Percentiles rank a stretch among this genome's conserved stretches.
These are phyloP conservation scores for Cryptus armator DNA, from an alignment of 2,888 invertebrate species.

Conservation along the genomic window DNA sequence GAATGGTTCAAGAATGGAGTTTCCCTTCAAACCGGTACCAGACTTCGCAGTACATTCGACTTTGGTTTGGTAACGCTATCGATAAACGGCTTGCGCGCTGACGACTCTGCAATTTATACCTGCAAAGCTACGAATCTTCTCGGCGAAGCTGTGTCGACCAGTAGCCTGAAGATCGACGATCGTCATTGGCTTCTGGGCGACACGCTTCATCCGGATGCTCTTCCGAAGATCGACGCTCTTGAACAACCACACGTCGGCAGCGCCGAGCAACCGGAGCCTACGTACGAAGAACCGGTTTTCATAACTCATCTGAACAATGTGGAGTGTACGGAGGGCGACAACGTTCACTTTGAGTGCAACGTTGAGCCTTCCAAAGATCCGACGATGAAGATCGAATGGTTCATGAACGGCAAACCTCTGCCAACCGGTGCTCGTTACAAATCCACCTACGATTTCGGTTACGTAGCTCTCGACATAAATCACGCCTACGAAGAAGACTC, in stretches of 20 bases:
- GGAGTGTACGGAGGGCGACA: slow-evolving; percentile 94
- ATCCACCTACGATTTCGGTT: slow-evolving; percentile 98
- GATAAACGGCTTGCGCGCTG: slow-evolving; percentile 93
- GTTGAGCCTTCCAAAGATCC: slow-evolving; percentile 97
- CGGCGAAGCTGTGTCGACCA: slow-evolving; percentile 97
- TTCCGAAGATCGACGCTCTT: slow-evolving; percentile 93
- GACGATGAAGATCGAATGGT: slow-evolving; percentile 97
- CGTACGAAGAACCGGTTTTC: slow-evolving; percentile 94
- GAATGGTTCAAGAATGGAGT: slow-evolving; percentile 98
- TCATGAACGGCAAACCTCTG: slow-evolving; percentile 95
- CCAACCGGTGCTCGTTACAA: slow-evolving; percentile 96
- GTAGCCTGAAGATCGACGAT: slow-evolving; percentile 95
- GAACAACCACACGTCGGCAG: slow-evolving; percentile 92
- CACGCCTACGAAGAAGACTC: slow-evolving; percentile 97
- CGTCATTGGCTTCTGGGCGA: slow-evolving; percentile 95
- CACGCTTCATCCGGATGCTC: slow-evolving; percentile 95
- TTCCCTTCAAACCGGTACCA: slow-evolving; percentile 93
- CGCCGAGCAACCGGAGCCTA: slow-evolving; percentile 91
- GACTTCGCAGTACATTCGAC: slow-evolving; percentile 97
- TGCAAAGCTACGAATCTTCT: slow-evolving; percentile 97
- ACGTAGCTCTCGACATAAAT: slow-evolving; percentile 95
- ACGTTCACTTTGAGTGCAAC: slow-evolving; percentile 95
- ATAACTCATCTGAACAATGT: slow-evolving; percentile 96
- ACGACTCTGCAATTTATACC: slow-evolving; percentile 98
- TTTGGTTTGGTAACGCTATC: slow-evolving; percentile 98